Conservation (phyloP, 2,113 vertebrate genomes). For the Montifringilla adamsi region DNA sequence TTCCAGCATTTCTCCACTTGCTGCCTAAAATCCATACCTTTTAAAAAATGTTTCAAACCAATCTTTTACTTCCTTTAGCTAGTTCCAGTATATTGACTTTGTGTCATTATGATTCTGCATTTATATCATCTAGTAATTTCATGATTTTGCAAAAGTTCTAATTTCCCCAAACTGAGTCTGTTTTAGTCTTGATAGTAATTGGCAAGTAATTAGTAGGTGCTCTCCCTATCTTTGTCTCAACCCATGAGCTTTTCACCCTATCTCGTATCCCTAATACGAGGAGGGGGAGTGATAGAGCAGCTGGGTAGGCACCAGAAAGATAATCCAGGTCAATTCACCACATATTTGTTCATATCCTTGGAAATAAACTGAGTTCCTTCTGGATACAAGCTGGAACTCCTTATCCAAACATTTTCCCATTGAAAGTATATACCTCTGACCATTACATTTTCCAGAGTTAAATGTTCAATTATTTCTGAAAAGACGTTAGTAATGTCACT, state of each 20-base stretch:
- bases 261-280: background rate
- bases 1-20: background rate
- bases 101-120: background rate
- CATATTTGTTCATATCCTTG: background rate
- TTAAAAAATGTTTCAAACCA: background rate
- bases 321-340: background rate
- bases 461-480: background rate
- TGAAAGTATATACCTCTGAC: background rate
- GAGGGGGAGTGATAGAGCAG: background rate
- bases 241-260: background rate
- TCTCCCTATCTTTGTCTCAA: background rate
- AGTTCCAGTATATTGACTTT: background rate
- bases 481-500: background rate
- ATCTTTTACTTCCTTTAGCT: background rate
- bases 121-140: background rate
- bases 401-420: background rate
- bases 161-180: background rate
- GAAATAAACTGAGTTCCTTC: background rate
- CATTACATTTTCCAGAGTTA: background rate
- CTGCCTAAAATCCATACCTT: background rate
- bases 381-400: background rate
- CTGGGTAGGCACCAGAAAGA: background rate
- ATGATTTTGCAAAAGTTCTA: background rate
- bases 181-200: background rate
- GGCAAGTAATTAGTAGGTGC: background rate